Evolutionary conservation across 2,113 vertebrate genomes (phyloP), one percentile per base, ranked within the genome.

Genomic region (Perca schrenkii): DNA sequence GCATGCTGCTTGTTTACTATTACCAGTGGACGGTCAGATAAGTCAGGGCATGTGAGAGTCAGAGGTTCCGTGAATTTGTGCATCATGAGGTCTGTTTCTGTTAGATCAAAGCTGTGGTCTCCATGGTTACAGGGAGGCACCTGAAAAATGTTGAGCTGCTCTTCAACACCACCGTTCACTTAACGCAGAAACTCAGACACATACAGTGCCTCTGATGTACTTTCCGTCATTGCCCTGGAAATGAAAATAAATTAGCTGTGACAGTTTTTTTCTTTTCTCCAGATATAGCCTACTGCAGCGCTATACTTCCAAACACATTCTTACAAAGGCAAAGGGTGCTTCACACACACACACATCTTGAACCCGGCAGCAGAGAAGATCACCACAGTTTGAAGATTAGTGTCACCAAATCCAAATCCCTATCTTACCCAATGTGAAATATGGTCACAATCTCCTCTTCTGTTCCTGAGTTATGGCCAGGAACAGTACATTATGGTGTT

Each of bases 21-120:
- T 54, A 69, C 22, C 49, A 31, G 34, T 13, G 60, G 70, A 69
- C 28, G n/a, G 34, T 65, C 22, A 52, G 25, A 52, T 68, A n/a
- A 43, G 52, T 36, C n/a, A 16, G 17, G 22, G 36, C 34, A 53
- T 25, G 47, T 46, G 40, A 40, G 46, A 62, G 46, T 53, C 54
- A 74, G 62, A n/a, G 58, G 63, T 52, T 46, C 47, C 3, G 1
- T 34, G 21, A 22, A 49, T 83, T 15, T 61, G 34, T 74, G 69
- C 12, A 21, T 67, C 57, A 36, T 73, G 64, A 49, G 56, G 63
- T 78, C 52, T 74, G 7, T 31, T 4, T 4, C n/a, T 25, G 49
- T 57, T 12, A 34, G 69, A 80, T 88, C 82, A 92, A 75, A 86
- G 86, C 65, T 61, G 60, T 58, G 40, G 67, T 60, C 31, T 61